Percentiles rank a stretch among this genome's conserved stretches.
phyloP scores from a whole-genome alignment of 2,888 invertebrate genomes.

The Taphrorychus bicolor region DNA sequence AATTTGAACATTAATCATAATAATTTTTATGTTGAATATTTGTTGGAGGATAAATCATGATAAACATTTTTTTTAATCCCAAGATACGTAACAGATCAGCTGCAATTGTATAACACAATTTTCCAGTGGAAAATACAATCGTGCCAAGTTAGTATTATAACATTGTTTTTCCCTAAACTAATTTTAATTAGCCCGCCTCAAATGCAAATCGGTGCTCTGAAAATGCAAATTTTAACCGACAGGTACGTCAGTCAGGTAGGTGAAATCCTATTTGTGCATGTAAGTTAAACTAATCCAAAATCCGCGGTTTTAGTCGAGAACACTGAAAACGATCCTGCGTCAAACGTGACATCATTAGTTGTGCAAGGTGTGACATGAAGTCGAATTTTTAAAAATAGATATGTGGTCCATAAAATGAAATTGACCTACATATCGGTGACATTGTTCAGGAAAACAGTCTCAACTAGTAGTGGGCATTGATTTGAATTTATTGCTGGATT shows the following conservation, averaged over 20 bases:
- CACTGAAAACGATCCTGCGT: background rate
- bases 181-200: background rate
- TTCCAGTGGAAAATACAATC: too few species aligned
- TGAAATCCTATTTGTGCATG: background rate
- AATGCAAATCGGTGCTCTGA: background rate
- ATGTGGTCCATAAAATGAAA: background rate
- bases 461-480: background rate
- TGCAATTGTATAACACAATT: too few species aligned
- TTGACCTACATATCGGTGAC: background rate
- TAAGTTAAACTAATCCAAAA: background rate
- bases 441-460: background rate
- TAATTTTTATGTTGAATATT: too few species aligned
- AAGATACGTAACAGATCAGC: too few species aligned
- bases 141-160: too few species aligned
- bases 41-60: too few species aligned
- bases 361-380: background rate
- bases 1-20: too few species aligned
- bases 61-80: too few species aligned
- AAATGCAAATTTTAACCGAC: conserved; percentile 3
- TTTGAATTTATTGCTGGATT: background rate
- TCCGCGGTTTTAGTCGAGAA: background rate
- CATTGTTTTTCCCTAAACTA: background rate
- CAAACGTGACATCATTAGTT: background rate
- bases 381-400: background rate
- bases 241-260: background rate